Base-by-base conservation (phyloP, 2,888 invertebrate genomes). In the Sesia apiformis region DNA sequence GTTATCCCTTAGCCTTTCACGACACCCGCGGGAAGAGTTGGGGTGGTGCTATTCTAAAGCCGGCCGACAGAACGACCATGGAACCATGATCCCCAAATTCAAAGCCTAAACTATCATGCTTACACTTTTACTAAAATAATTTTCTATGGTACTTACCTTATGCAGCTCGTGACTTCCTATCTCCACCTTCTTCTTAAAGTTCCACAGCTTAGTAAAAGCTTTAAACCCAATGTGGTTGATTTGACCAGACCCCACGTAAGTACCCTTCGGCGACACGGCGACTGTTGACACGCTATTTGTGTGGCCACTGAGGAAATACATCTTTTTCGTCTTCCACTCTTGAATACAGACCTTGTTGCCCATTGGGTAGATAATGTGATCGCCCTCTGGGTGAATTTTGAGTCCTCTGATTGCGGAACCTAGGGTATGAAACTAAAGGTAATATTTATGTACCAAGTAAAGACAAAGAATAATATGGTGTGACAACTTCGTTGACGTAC, bases 161-260 rank as follows among this genome's bases (percentile, higher is more conserved):
- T 98, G 98, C 51, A 96, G 84, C 72, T 95, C 94, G 78, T 97
- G 94, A 53, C 92, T 92, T 0, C 92, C 92, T 41, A 94, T 71
- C 58, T 93, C 84, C 41, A 81, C 80, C 60, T 91, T 91, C 53
- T 90, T 91, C 7, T 92, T 89, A 72, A 94, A 97, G 72, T 96
- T 93, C 98, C 98, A 98, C 8, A 98, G 80, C 61, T 97, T 96
- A 0, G 96, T 94, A 56, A 93, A 92, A 0, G 97, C 93, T 78
- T 95, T 96, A 76, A 97, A 97, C 4, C 98, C 98, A 78, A 96
- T 95, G 71, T 97, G 95, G 72, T 96, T 97, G 46, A 94, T 92
- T 82, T 98, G 97, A 0, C 98, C 98, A 0, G 97, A 97, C 4
- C 96, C 98, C 46, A 98, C 87, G 67, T 92, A 95, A 38, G 93